Evolutionary conservation across 1,140 invertebrate species (phyloP).

Genomic region (Conopomorpha cramerella): DNA sequence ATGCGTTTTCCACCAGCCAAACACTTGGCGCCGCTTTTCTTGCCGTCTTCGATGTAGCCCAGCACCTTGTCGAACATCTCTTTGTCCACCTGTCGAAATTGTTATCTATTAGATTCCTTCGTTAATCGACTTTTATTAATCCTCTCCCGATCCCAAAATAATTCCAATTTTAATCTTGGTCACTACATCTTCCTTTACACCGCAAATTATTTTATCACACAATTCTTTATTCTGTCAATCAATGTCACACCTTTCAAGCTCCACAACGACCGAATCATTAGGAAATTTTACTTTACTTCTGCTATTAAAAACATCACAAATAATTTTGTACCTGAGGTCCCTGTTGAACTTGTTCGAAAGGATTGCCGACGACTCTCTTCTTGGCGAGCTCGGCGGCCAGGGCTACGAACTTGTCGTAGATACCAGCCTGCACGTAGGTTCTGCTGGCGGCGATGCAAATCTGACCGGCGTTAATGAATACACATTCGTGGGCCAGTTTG

Average conservation of each 20-base stretch:
- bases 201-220: too few relatives aligned
- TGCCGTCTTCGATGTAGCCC: slow-evolving; percentile 75
- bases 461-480: slow-evolving; percentile 85
- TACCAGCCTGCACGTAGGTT: slow-evolving; percentile 88
- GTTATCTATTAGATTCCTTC: too few relatives aligned
- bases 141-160: too few relatives aligned
- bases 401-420: slow-evolving; percentile 97
- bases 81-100: slow-evolving; percentile 80
- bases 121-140: too few relatives aligned
- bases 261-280: too few relatives aligned
- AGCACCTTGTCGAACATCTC: slow-evolving; percentile 79
- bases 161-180: too few relatives aligned
- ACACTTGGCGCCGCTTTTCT: slow-evolving; percentile 80
- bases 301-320: too few relatives aligned
- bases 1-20: slow-evolving; percentile 72
- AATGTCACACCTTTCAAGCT: too few relatives aligned
- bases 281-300: slow-evolving; percentile 18
- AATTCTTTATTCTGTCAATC: too few relatives aligned
- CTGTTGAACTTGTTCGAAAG: slow-evolving; percentile 87
- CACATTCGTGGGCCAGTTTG: slow-evolving; percentile 77
- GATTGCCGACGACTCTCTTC: slow-evolving; percentile 83
- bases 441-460: slow-evolving; percentile 77
- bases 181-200: too few relatives aligned
- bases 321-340: slow-evolving; percentile 96
- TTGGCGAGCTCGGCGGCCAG: slow-evolving; percentile 81